Evolutionary conservation across 2,888 invertebrate species (phyloP).

Genomic region (Tenthredo mesomela): DNA sequence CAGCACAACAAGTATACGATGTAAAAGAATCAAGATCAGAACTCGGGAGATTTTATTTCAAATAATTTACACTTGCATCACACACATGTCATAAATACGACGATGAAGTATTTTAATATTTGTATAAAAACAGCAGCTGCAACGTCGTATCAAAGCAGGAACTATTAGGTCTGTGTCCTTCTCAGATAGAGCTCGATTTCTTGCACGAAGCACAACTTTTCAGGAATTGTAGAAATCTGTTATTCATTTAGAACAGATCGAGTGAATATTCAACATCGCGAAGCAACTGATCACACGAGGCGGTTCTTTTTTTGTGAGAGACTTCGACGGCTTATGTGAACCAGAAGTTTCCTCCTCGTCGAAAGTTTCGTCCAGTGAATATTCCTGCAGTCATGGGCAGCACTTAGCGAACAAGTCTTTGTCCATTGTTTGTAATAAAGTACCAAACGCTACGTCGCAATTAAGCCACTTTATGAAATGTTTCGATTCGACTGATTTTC

Average conservation of each 20-base stretch:
- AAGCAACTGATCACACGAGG: neutral
- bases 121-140: neutral
- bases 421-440: neutral
- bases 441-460: neutral
- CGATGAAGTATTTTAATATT: neutral
- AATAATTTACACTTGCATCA: neutral
- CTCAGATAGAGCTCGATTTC: neutral
- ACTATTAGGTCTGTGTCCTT: neutral
- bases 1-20: neutral
- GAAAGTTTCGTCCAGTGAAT: no score
- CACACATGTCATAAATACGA: neutral
- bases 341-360: neutral
- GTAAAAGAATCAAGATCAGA: neutral
- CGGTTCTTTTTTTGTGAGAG: neutral
- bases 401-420: no score
- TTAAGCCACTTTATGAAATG: no score
- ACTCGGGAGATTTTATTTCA: neutral
- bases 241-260: neutral
- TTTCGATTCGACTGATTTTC: no score
- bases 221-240: constrained; percentile 29
- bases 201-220: neutral
- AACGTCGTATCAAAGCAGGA: neutral
- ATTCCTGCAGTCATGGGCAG: no score
- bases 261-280: neutral
- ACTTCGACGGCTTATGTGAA: neutral